Conservation (phyloP, 2,113 vertebrate species). For the Perca flavescens region DNA sequence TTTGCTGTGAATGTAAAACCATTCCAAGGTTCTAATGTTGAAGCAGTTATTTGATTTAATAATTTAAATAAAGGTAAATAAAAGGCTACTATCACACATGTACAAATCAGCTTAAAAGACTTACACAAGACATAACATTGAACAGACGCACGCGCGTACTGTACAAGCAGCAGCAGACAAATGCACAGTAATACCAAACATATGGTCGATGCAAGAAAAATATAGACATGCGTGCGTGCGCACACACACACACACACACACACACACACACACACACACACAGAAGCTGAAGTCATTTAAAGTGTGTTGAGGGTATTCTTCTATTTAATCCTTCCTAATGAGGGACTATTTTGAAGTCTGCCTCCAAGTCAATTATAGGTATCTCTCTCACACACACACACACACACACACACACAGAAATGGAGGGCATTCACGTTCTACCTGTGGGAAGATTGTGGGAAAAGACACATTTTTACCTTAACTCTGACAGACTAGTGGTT, state of each 20-base stretch:
- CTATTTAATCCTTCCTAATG: conserved; percentile 39
- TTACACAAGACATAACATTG: no score
- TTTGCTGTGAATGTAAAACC: neutral
- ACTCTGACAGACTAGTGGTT: neutral
- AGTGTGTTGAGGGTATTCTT: conserved; percentile 9
- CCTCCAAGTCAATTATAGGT: conserved; percentile 24
- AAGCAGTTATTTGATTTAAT: neutral
- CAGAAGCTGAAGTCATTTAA: conserved; percentile 15
- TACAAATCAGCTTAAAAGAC: neutral
- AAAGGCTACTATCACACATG: neutral
- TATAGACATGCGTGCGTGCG: no score
- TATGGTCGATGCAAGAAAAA: neutral
- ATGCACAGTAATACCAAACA: neutral
- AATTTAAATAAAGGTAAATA: neutral
- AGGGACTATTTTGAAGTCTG: conserved; percentile 32
- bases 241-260: neutral
- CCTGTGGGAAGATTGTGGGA: conserved; percentile 3
- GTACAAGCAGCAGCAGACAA: neutral
- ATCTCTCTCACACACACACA: neutral
- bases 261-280: neutral
- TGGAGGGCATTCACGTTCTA: neutral
- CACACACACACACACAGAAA: neutral
- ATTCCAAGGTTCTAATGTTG: neutral
- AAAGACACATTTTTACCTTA: conserved; percentile 7
- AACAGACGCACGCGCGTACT: neutral